Conservation (phyloP, 2,888 invertebrate species). For the Drosophila hamatofila region DNA sequence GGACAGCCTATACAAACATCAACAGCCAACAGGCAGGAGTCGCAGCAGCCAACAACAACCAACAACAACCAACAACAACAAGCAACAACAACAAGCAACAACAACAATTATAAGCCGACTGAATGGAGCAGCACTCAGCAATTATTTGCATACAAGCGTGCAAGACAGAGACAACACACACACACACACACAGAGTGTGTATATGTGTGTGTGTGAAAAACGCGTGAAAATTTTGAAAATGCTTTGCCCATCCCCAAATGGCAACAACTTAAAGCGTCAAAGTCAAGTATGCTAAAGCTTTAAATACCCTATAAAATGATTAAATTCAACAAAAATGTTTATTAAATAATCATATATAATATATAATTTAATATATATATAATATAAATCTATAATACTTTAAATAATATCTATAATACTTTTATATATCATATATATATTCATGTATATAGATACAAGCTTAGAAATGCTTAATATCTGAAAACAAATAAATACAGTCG, state of each 20-base stretch:
- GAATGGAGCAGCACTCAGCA: conserved; percentile 62
- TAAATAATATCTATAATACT: no score
- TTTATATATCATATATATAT: no score
- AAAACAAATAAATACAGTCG: no score
- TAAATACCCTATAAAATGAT: conserved; percentile 16
- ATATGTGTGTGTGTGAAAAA: conserved; percentile 34
- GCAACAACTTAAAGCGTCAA: conserved; percentile 36
- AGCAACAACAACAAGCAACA: conserved; percentile 18
- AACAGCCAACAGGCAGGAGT: conserved; percentile 34
- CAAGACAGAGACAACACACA: conserved; percentile 28
- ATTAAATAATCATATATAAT: no score
- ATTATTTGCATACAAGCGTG: conserved; percentile 73
- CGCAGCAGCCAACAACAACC: not conserved
- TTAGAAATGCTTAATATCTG: no score
- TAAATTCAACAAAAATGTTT: not conserved
- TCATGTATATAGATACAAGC: no score
- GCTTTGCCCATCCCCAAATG: conserved; percentile 17
- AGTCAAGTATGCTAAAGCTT: not conserved
- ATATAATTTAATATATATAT: not conserved
- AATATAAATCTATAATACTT: no score
- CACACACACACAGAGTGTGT: not conserved
- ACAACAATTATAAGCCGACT: conserved; percentile 54
- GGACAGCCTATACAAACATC: conserved; percentile 59
- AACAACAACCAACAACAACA: conserved; percentile 18
- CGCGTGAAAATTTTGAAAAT: conserved; percentile 62